Conservation (phyloP, 2,888 invertebrate species). For the Ditylenchus weischeri region DNA sequence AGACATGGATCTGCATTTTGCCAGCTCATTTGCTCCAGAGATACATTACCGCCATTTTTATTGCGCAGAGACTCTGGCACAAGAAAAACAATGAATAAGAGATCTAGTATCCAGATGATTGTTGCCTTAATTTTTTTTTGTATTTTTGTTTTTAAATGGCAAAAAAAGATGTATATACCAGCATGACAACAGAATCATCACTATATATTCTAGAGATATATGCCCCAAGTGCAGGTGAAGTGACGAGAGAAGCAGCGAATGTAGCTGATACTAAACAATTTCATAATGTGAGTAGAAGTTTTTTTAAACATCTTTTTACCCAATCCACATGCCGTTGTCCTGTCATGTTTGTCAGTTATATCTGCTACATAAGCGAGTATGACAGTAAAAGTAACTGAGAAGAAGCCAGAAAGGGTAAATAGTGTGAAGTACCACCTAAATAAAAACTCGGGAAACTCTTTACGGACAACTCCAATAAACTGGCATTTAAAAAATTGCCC, state of each 20-base stretch:
- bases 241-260: slow-evolving; percentile 97
- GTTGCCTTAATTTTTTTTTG: slow-evolving; percentile 71
- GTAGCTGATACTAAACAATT: slow-evolving; percentile 77
- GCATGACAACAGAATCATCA: slow-evolving; percentile 74
- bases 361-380: slow-evolving; percentile 99
- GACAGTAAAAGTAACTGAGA: slow-evolving; percentile 97
- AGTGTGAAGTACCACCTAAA: slow-evolving; percentile 92
- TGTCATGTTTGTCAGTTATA: slow-evolving; percentile 79
- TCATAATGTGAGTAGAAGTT: no score
- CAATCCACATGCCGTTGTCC: slow-evolving; percentile 53
- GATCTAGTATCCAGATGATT: slow-evolving; percentile 86
- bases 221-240: slow-evolving; percentile 78
- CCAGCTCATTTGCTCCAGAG: slow-evolving; percentile 65
- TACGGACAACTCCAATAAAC: no score
- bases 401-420: slow-evolving; percentile 96
- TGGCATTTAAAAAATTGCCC: no score
- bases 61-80: slow-evolving; percentile 92
- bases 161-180: slow-evolving; percentile 25
- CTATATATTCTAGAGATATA: slow-evolving; percentile 73
- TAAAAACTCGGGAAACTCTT: no score
- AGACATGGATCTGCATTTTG: slow-evolving; percentile 91
- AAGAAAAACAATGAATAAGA: slow-evolving; percentile 93
- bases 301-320: no score
- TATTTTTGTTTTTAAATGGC: slow-evolving; percentile 12
- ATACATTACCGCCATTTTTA: slow-evolving; percentile 25